A percentile compares a stretch with the other conserved stretches of the same genome.
Conservation (phyloP, 64 coral and sea anemone species). For the Trachythela sp. region DNA sequence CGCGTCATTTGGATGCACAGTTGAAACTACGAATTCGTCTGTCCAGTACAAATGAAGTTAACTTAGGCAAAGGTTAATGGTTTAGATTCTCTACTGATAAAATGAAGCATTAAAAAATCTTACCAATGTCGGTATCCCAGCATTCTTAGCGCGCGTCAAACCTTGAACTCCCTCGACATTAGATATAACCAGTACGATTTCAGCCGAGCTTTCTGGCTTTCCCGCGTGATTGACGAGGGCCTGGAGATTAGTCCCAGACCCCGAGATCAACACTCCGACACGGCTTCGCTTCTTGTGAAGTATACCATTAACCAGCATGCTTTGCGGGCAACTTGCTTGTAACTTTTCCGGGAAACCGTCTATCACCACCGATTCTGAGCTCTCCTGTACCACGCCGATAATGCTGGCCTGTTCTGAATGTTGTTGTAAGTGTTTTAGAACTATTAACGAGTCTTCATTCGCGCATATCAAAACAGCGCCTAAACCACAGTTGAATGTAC, state of each 20-base stretch:
- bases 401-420: constrained; percentile 57
- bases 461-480: constrained; percentile 60
- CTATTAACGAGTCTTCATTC: constrained; percentile 9
- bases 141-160: constrained; percentile 67
- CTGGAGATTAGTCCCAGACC: constrained; percentile 89
- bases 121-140: constrained; percentile 81
- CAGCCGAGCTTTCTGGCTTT: constrained; percentile 57
- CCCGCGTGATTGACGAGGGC: constrained; percentile 71
- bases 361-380: neutral
- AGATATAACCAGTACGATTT: constrained; percentile 82
- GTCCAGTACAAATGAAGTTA: neutral
- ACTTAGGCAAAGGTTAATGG: neutral
- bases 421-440: constrained; percentile 53
- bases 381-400: constrained; percentile 56
- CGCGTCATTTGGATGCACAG: no score
- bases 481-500: constrained; percentile 86
- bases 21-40: no score
- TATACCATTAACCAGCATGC: neutral
- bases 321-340: neutral
- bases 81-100: neutral
- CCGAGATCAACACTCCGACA: constrained; percentile 84
- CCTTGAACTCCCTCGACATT: constrained; percentile 77
- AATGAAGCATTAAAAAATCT: neutral
- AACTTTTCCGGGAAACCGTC: neutral
- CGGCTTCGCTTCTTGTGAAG: neutral